These are phyloP conservation scores for Promerops cafer DNA, from an alignment of 2,113 vertebrate genomes.

Conservation along the genomic window DNA sequence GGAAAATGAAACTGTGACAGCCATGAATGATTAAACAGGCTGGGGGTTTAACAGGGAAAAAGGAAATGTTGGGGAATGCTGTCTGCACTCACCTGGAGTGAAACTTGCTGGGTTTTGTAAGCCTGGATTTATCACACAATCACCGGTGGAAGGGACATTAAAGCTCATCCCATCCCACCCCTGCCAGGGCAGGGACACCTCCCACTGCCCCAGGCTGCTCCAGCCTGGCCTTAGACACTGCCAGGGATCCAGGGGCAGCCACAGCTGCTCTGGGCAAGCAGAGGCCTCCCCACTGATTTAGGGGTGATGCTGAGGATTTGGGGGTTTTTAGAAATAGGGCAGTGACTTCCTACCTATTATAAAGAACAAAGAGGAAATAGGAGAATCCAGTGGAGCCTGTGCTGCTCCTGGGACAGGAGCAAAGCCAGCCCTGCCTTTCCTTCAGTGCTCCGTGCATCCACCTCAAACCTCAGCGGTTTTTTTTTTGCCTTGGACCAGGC, in stretches of 20 bases:
- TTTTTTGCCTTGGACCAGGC: background rate
- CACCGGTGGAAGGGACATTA: background rate
- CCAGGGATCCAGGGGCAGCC: background rate
- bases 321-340: background rate
- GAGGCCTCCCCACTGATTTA: background rate
- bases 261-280: background rate
- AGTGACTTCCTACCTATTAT: background rate
- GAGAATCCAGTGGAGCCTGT: background rate
- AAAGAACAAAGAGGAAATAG: rapidly evolving
- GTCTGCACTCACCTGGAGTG: background rate
- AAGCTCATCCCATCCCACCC: background rate
- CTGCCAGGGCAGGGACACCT: background rate
- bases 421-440: background rate
- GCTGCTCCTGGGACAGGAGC: background rate
- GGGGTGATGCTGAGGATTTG: background rate
- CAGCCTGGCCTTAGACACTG: background rate
- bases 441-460: background rate
- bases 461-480: background rate
- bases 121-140: background rate
- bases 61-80: background rate
- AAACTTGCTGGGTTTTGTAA: background rate
- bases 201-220: background rate
- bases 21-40: background rate
- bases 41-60: background rate
- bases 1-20: background rate